These are phyloP conservation scores for Lasioglossum zephyrum DNA, from an alignment of 2,888 invertebrate species.

Conservation along the genomic window DNA sequence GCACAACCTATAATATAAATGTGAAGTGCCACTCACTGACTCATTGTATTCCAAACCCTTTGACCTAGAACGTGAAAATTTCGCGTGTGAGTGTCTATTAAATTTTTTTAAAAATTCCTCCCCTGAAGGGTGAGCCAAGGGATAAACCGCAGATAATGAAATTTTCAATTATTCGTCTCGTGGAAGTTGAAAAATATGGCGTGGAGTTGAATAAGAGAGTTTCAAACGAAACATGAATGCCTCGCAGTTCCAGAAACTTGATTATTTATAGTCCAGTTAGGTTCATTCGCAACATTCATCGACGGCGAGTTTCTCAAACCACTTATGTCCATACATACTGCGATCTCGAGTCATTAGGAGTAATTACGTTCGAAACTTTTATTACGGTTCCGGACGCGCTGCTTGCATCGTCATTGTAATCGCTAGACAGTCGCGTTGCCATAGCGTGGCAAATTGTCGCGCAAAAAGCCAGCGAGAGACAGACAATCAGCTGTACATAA, in stretches of 20 bases:
- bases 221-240: background rate
- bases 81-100: background rate
- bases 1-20: background rate
- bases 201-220: background rate
- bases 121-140: background rate
- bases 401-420: slow-evolving; percentile 24
- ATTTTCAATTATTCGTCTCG: background rate
- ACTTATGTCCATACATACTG: too few species aligned
- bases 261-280: background rate
- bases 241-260: background rate
- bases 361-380: slow-evolving; percentile 45
- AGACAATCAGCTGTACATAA: slow-evolving; percentile 26
- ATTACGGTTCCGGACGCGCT: background rate
- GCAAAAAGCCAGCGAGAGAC: slow-evolving; percentile 15
- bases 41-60: background rate
- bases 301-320: background rate
- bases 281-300: background rate
- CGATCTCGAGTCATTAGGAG: slow-evolving; percentile 22
- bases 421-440: background rate
- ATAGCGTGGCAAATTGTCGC: slow-evolving; percentile 34
- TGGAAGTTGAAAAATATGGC: background rate
- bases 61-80: background rate
- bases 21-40: background rate
- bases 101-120: background rate
- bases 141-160: background rate